A percentile compares a stretch with the other conserved stretches of the same genome.
These are phyloP conservation scores for Torymus tubicola DNA, from an alignment of 2,888 invertebrate genomes.

Conservation along the genomic window DNA sequence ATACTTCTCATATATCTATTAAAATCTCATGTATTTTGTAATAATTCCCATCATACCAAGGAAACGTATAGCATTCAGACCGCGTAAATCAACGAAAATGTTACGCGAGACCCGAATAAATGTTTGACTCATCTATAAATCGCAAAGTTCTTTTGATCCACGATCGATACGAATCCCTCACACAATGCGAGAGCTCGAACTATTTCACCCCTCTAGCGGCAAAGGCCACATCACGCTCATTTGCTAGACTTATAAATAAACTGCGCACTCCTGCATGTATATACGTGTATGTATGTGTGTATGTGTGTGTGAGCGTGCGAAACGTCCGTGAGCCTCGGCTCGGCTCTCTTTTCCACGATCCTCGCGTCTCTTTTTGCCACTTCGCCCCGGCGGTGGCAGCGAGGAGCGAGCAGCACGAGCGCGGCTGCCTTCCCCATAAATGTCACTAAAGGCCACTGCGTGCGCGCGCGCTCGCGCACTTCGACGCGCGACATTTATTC, in stretches of 20 bases:
- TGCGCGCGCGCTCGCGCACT: slow-evolving; percentile 51
- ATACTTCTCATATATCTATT: too few relatives aligned
- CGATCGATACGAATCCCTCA: too few relatives aligned
- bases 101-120: too few relatives aligned
- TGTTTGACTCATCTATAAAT: too few relatives aligned
- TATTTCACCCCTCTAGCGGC: neutral
- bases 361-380: slow-evolving; percentile 44
- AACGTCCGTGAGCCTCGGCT: slow-evolving; percentile 20
- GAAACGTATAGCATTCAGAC: too few relatives aligned
- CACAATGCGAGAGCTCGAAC: neutral
- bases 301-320: slow-evolving; percentile 27
- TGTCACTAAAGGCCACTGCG: slow-evolving; percentile 53
- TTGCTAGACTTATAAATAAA: slow-evolving; percentile 50
- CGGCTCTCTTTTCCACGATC: slow-evolving; percentile 42
- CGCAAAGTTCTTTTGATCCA: too few relatives aligned
- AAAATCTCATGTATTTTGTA: too few relatives aligned
- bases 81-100: too few relatives aligned
- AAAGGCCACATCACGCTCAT: slow-evolving; percentile 11
- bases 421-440: slow-evolving; percentile 55
- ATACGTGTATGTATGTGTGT: neutral
- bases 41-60: too few relatives aligned
- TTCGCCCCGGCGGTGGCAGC: slow-evolving; percentile 33
- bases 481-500: slow-evolving; percentile 57
- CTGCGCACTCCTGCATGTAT: neutral
- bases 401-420: slow-evolving; percentile 11